A percentile compares a stretch with the other conserved stretches of the same genome.
Evolutionary conservation across 1,140 invertebrate species (phyloP).

Genomic region (Euborellia annulipes): DNA sequence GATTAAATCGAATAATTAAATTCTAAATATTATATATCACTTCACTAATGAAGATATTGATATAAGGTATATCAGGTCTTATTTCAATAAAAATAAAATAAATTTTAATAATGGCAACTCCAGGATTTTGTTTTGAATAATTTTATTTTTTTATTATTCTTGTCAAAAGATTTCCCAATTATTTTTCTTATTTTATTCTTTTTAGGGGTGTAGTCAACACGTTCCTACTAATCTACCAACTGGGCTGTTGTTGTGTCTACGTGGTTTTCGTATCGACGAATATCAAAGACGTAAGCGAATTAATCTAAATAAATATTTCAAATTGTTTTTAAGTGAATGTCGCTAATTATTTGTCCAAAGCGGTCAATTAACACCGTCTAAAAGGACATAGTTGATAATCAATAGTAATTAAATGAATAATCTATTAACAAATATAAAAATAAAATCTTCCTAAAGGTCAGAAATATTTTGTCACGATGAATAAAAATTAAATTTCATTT

Average conservation of each 20-base stretch:
- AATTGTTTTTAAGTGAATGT: no score
- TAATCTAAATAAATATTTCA: conserved; percentile 10
- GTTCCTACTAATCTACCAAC: conserved; percentile 65
- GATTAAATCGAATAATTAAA: background rate
- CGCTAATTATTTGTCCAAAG: no score
- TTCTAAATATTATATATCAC: background rate
- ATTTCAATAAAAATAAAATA: background rate
- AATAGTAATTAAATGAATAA: no score
- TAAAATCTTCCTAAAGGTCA: no score
- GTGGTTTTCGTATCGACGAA: conserved; percentile 68
- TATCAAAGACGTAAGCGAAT: conserved; percentile 38
- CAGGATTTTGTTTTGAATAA: background rate
- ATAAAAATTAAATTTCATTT: no score
- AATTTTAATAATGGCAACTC: background rate
- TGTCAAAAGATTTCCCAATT: background rate
- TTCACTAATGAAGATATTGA: background rate
- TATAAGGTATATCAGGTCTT: background rate
- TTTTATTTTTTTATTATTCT: background rate
- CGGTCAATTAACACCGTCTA: no score
- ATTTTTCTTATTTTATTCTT: conserved; percentile 11
- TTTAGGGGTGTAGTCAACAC: conserved; percentile 39
- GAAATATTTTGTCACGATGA: no score
- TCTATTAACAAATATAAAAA: no score
- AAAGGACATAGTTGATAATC: no score
- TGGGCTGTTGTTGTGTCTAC: conserved; percentile 80